Base-by-base conservation (phyloP, 2,797 vertebrate species). In the Silurus lanzhouensis region DNA sequence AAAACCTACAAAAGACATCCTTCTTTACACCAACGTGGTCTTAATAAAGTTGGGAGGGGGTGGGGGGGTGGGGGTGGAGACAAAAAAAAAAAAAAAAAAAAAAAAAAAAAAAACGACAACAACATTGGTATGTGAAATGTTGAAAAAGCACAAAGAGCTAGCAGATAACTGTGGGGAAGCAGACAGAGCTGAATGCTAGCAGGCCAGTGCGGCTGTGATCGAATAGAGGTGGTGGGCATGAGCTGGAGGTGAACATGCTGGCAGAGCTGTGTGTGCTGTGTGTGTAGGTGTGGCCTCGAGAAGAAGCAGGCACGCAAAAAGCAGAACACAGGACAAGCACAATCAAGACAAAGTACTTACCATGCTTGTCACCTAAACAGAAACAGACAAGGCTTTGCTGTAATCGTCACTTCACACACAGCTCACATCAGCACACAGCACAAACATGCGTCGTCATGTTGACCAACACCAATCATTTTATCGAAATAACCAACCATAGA, bases 311-410 rank as follows among this genome's bases (percentile, higher is more conserved):
- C 90, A 89, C 66, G 79, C 86, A 83, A 75, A 88, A 63, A 66
- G 92, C 93, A 93, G 60, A 10, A 57, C 63, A 63, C 91, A 87
- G 90, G 91, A 90, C 93, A 93, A 64, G 92, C 92, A 93, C 91
- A 94, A 91, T 92, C 92, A 68, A 88, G 91, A 94, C 87, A 74
- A 1, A 93, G 83, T 95, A 98, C 98, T 99, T 96, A 99, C 98
- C 98, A 99, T 99, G 94, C 96, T 99, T 92, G 98, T 99, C 92
- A 99, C 98, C 98, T 99, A 95, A 95, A 96, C 94, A 93, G 94
- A 97, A 97, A 95, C 89, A 95, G 93, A 95, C 76, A 93, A 89
- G 88, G 87, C 88, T 90, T 91, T 13, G 92, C 84, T 92, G 90
- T 92, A 87, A 90, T 88, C 85, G 52, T 87, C 80, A 86, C 46